Conservation (phyloP, 2,113 vertebrate genomes). For the Erythrocercus mccallii region DNA sequence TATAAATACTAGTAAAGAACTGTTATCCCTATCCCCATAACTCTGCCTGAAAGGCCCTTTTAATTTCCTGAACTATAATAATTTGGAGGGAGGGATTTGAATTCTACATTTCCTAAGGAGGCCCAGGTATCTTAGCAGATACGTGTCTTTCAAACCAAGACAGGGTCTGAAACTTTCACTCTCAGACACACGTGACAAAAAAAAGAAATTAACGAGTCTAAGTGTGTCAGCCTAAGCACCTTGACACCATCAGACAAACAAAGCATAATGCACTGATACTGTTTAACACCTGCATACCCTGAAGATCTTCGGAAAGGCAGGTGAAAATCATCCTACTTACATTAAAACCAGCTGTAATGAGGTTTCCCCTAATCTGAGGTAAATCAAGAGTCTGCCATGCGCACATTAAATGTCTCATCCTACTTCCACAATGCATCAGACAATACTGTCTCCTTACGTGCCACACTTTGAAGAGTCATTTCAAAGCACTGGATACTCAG, state of each 20-base stretch:
- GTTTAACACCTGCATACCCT: neutral
- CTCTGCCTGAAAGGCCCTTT: too few species aligned
- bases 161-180: neutral
- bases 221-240: neutral
- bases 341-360: neutral
- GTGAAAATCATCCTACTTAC: neutral
- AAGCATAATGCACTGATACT: neutral
- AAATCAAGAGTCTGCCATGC: neutral
- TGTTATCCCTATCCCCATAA: too few species aligned
- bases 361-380: neutral
- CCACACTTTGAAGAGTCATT: neutral
- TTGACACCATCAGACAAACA: neutral
- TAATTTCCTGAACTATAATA: too few species aligned
- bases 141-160: too few species aligned
- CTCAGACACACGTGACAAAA: neutral
- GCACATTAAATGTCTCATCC: fast-evolving
- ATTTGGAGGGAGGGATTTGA: too few species aligned
- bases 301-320: neutral
- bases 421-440: neutral
- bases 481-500: neutral
- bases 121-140: too few species aligned
- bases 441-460: neutral
- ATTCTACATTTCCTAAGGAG: too few species aligned
- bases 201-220: neutral
- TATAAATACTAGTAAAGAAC: too few species aligned